Percentiles rank a stretch among this genome's conserved stretches.
phyloP scores from a whole-genome alignment of 2,888 invertebrate species.

The Parnassius apollo region DNA sequence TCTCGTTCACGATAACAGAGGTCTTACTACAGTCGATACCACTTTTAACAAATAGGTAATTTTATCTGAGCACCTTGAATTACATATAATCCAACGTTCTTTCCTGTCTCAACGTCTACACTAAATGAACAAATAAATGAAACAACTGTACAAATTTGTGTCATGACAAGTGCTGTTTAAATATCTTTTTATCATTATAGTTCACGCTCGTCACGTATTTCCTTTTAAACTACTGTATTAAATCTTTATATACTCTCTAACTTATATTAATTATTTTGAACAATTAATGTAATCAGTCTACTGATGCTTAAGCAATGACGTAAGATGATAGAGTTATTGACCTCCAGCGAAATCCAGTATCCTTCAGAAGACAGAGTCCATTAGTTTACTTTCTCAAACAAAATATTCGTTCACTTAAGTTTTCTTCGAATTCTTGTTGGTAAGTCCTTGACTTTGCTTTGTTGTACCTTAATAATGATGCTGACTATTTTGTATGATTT shows the following conservation, averaged over 20 bases:
- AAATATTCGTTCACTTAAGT: constrained; percentile 4
- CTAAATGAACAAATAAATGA: constrained; percentile 33
- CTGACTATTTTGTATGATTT: background rate
- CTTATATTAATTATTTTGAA: constrained; percentile 11
- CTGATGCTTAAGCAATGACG: constrained; percentile 23
- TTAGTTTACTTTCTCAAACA: constrained; percentile 11
- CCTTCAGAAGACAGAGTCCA: constrained; percentile 7
- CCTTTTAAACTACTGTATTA: constrained; percentile 1
- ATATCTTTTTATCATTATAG: constrained; percentile 31
- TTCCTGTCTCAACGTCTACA: constrained; percentile 29
- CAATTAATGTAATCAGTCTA: constrained; percentile 12
- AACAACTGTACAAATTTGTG: constrained; percentile 29
- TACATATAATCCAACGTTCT: constrained; percentile 52
- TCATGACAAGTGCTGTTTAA: constrained; percentile 27
- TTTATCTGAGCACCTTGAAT: constrained; percentile 65
- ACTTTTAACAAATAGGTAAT: constrained; percentile 70
- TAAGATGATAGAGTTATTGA: constrained; percentile 32
- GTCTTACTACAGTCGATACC: constrained; percentile 60
- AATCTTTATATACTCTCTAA: background rate
- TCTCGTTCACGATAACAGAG: constrained; percentile 73
- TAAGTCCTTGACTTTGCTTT: background rate
- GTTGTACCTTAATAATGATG: background rate
- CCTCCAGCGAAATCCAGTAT: constrained; percentile 26
- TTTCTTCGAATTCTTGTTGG: background rate
- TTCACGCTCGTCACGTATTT: constrained; percentile 26